Conservation (phyloP, 2,797 vertebrate species). For the Siniperca scherzeri region DNA sequence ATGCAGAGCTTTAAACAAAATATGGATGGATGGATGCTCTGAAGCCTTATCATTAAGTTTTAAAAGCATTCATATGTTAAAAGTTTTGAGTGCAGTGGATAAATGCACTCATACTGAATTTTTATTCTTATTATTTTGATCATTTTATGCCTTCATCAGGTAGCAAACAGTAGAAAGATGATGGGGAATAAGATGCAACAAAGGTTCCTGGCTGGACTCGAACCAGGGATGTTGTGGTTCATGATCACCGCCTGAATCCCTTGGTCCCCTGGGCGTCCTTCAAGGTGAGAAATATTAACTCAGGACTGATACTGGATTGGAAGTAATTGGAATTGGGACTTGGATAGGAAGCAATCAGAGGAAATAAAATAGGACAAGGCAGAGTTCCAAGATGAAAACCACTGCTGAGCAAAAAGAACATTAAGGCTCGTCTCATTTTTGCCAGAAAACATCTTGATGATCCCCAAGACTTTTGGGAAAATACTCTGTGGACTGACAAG, state of each 20-base stretch:
- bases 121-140: background rate
- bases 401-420: no score
- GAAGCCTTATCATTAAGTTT: background rate
- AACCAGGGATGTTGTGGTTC: background rate
- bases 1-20: background rate
- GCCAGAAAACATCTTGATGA: no score
- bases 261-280: background rate
- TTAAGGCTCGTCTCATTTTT: no score
- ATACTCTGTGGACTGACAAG: no score
- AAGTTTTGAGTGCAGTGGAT: background rate
- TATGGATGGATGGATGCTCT: background rate
- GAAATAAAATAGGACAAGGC: constrained; percentile 3
- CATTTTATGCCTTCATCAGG: background rate
- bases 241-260: background rate
- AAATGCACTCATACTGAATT: background rate
- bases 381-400: background rate
- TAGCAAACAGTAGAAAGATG: background rate
- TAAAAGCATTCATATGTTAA: background rate
- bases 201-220: background rate
- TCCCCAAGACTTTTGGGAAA: no score
- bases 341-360: background rate
- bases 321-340: constrained; percentile 23
- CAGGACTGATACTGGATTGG: constrained; percentile 19
- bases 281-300: constrained; percentile 15
- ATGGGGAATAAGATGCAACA: background rate